Evolutionary conservation across 2,797 vertebrate genomes (phyloP), one percentile per base, ranked within the genome.

Genomic region (Florisuga fusca): DNA sequence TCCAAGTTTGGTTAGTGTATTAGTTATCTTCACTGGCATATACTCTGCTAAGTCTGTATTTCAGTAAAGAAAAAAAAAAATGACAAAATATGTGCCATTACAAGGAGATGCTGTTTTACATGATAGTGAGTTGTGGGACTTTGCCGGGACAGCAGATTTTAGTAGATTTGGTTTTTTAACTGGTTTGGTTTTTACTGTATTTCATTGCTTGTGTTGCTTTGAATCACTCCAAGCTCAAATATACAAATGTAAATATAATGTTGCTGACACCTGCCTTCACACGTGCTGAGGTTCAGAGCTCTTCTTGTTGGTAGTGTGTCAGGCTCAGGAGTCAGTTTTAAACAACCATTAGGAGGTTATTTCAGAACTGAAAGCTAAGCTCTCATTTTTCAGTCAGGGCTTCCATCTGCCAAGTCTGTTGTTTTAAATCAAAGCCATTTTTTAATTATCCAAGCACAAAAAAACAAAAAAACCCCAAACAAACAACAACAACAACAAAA

Each of bases 381-480:
- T 34, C 51, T 87, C 15, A 0, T 85, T 94, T 88, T 84, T 48
- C 62, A 89, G 53, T 82, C 61, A 36, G 31, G 84, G 58, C 75
- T 83, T 68, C 68, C 22, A 54, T 46, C 79, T 41, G 90, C 96
- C 92, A 90, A 87, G 71, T 87, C 66, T 80, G 79, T 61, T 83
- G 64, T 54, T 94, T 79, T 92, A 95, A 93, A 94, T 96, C 89
- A 95, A 94, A 96, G 72, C 76, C 58, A 38, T 73, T 96, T 94
- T 51, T 89, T n/a, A 95, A 78, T 94, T 90, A 94, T 55, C 73
- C 71, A 93, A 88, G 89, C 33, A 84, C 33, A 11, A 61, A 33
- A 61, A 62, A 55, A 31, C n/a, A n/a, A 20, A 29, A 41, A 23
- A 5, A n/a, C n/a, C n/a, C n/a, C n/a, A n/a, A 1, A 59, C 20